Conservation (phyloP, 2,888 invertebrate genomes). For the Thumatha senex region DNA sequence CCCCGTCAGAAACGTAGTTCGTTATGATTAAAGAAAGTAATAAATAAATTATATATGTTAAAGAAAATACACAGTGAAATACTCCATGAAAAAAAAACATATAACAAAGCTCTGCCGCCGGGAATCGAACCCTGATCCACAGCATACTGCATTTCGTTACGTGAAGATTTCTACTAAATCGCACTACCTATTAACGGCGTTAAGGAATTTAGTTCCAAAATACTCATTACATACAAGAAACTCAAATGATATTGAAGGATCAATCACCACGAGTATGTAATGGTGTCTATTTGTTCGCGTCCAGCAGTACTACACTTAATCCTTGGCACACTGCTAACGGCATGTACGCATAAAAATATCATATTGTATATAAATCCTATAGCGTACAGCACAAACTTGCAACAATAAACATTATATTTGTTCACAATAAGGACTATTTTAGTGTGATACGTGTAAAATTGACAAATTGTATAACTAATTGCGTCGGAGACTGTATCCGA, state of each 20-base stretch:
- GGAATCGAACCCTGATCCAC: no score
- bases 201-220: no score
- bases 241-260: constrained; percentile 43
- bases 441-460: constrained; percentile 11
- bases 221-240: constrained; percentile 32
- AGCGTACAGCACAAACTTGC: constrained; percentile 7
- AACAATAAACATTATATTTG: constrained; percentile 20
- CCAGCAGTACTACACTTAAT: constrained; percentile 73
- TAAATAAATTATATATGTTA: no score
- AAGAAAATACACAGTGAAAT: no score
- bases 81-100: no score
- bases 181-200: no score
- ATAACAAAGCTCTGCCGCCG: no score
- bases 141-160: no score
- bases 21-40: no score
- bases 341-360: constrained; percentile 72
- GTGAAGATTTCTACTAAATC: no score
- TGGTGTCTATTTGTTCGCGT: constrained; percentile 73
- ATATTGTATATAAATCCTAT: constrained; percentile 31
- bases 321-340: constrained; percentile 73
- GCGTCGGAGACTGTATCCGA: constrained; percentile 34
- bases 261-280: constrained; percentile 71
- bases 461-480: constrained; percentile 41
- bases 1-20: no score
- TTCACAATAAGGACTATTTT: constrained; percentile 14